phyloP scores from a whole-genome alignment of 2,888 invertebrate genomes.

The Elysia crispata region DNA sequence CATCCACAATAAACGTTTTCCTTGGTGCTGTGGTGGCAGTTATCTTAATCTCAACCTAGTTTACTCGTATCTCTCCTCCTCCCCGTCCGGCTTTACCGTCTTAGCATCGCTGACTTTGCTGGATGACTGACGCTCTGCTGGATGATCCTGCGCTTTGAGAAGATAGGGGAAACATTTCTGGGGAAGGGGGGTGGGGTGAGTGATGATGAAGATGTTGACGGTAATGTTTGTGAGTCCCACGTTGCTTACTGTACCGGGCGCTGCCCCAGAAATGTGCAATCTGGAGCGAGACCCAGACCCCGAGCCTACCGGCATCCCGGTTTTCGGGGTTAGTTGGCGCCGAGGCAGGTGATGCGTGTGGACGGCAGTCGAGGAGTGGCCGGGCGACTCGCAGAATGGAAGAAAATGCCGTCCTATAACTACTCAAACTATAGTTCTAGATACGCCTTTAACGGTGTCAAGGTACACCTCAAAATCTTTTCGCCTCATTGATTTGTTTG shows the following conservation, averaged over 20 bases:
- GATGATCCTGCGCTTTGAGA: too few relatives aligned
- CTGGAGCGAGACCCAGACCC: too few relatives aligned
- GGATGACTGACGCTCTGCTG: too few relatives aligned
- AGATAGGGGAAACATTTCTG: too few relatives aligned
- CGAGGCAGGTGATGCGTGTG: conserved; percentile 41
- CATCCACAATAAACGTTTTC: too few relatives aligned
- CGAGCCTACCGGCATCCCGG: too few relatives aligned
- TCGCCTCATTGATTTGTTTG: background rate
- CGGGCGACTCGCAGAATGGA: conserved; percentile 45
- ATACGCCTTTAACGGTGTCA: conserved; percentile 44
- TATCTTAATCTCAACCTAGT: conserved; percentile 6
- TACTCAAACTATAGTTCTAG: conserved; percentile 35
- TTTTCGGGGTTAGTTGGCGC: background rate
- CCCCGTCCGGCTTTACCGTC: conserved; percentile 18
- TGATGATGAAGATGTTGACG: too few relatives aligned
- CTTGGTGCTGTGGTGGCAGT: too few relatives aligned
- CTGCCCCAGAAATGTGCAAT: too few relatives aligned
- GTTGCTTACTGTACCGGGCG: too few relatives aligned
- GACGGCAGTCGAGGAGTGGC: conserved; percentile 43
- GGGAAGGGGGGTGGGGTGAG: too few relatives aligned
- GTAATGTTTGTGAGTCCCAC: too few relatives aligned
- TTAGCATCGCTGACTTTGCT: background rate
- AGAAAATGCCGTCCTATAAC: conserved; percentile 47
- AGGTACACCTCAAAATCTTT: conserved; percentile 27
- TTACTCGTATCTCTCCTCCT: conserved; percentile 32